phyloP scores from a whole-genome alignment of 2,797 vertebrate genomes.

The Esox masquinongy region DNA sequence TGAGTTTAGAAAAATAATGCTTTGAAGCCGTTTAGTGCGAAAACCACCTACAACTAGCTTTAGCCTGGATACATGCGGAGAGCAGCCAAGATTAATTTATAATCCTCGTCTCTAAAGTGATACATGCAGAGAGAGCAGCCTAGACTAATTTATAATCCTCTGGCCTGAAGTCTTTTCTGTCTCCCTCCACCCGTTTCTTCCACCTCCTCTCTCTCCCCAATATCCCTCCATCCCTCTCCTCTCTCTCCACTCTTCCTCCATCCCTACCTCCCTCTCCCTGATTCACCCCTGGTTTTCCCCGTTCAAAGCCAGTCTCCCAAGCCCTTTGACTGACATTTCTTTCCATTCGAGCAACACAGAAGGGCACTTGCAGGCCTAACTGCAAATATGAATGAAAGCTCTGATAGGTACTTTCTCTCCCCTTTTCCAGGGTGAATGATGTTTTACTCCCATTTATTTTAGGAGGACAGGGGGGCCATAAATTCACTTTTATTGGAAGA shows the following conservation, averaged over 20 bases:
- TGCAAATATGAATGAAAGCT: conserved; percentile 60
- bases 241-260: neutral
- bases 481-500: conserved; percentile 63
- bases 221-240: conserved; percentile 3
- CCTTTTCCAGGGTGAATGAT: conserved; percentile 39
- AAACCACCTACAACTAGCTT: neutral
- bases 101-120: no score
- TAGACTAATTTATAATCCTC: neutral
- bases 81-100: neutral
- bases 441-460: conserved; percentile 55
- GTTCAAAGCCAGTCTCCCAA: conserved; percentile 38
- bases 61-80: neutral
- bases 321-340: conserved; percentile 21
- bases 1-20: no score
- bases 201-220: conserved; percentile 4
- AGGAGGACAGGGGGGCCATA: conserved; percentile 46
- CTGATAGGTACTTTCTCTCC: conserved; percentile 37
- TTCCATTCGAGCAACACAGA: conserved; percentile 35
- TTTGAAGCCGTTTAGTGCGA: no score
- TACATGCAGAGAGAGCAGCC: no score
- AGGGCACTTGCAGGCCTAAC: conserved; percentile 33
- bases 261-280: neutral
- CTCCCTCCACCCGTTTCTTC: no score
- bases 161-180: neutral
- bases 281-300: conserved; percentile 36